A percentile compares a stretch with the other conserved stretches of the same genome.
These are phyloP conservation scores for Ectobius pallidus DNA, from an alignment of 2,888 invertebrate species.

Conservation along the genomic window DNA sequence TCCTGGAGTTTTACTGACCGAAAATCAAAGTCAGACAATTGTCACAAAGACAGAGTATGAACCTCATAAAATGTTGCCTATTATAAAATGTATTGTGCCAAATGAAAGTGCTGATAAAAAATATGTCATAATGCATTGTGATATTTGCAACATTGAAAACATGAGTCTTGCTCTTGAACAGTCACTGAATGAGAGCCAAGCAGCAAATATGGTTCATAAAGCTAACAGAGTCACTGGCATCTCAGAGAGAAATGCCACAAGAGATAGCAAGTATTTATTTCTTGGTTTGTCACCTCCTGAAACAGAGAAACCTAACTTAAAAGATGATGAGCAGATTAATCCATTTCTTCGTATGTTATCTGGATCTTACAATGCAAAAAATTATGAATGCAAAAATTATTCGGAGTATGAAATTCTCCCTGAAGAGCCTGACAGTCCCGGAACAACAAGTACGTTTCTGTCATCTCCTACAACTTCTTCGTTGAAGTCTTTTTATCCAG, in stretches of 20 bases:
- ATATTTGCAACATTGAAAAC: not conserved
- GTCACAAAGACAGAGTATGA: not conserved
- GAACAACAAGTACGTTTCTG: not conserved
- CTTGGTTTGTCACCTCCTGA: not conserved
- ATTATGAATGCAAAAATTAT: not conserved
- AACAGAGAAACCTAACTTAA: too few relatives aligned
- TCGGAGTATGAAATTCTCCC: slow-evolving; percentile 19
- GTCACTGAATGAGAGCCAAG: not conserved
- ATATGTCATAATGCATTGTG: too few relatives aligned
- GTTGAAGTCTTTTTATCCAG: too few relatives aligned
- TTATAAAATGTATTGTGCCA: slow-evolving; percentile 16
- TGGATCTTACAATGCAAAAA: not conserved
- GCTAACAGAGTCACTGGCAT: too few relatives aligned
- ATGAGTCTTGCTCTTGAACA: not conserved
- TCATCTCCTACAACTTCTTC: too few relatives aligned
- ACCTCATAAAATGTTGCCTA: not conserved
- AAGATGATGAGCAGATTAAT: not conserved
- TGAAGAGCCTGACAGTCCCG: not conserved
- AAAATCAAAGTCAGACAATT: not conserved
- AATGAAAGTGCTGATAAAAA: not conserved
- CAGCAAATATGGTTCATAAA: slow-evolving; percentile 13
- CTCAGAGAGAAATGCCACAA: not conserved
- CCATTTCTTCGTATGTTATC: slow-evolving; percentile 1
- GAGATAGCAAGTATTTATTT: not conserved
- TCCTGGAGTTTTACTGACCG: slow-evolving; percentile 10